Percentiles rank a stretch among this genome's conserved stretches.
Conservation (phyloP, 2,888 invertebrate genomes). For the Chironomus riparius region DNA sequence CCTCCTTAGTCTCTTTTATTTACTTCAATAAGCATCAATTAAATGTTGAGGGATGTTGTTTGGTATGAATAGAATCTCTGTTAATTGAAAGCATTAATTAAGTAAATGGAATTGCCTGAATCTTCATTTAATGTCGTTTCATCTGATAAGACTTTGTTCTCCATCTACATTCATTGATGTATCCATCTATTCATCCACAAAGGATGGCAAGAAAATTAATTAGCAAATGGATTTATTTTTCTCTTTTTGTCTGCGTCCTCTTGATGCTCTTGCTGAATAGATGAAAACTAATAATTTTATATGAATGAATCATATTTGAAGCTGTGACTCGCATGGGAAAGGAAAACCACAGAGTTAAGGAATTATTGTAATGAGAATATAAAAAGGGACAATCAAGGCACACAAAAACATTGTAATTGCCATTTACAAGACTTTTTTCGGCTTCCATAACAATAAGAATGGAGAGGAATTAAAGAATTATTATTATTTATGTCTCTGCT, state of each 20-base stretch:
- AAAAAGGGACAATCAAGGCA: not conserved
- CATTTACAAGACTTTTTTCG: not conserved
- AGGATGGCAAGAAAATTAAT: slow-evolving; percentile 4
- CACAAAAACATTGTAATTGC: not conserved
- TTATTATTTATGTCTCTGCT: not conserved
- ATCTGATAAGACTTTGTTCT: not conserved
- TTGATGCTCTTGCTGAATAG: not conserved
- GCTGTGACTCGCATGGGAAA: not conserved
- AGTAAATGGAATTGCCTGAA: not conserved
- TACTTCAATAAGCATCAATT: no score
- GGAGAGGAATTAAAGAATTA: not conserved
- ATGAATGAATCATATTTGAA: not conserved
- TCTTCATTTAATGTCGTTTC: not conserved
- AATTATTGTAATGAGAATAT: not conserved
- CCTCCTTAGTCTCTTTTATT: no score
- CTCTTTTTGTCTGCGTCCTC: not conserved
- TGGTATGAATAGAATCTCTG: not conserved
- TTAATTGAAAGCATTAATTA: slow-evolving; percentile 21
- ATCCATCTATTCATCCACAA: not conserved
- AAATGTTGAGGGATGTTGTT: no score
- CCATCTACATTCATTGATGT: not conserved
- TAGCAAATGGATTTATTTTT: slow-evolving; percentile 11
- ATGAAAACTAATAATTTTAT: not conserved
- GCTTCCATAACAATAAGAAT: not conserved
- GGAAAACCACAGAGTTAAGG: not conserved